Conservation (phyloP, 2,888 invertebrate species). For the Phyllotreta striolata region DNA sequence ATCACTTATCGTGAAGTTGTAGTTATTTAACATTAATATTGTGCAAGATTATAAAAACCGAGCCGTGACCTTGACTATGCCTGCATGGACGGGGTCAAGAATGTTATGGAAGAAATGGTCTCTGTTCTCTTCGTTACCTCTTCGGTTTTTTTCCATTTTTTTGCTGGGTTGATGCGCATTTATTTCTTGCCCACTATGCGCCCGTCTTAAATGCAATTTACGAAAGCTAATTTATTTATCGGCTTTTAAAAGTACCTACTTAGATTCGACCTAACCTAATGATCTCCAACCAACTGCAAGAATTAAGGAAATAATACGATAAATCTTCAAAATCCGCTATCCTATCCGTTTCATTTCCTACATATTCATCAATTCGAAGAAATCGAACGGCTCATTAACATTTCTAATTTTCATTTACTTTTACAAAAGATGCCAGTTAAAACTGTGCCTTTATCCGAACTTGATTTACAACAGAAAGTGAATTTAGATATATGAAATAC, state of each 20-base stretch:
- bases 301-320: too few relatives aligned
- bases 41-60: conserved; percentile 42
- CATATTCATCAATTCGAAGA: too few relatives aligned
- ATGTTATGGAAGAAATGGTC: conserved; percentile 32
- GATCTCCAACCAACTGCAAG: too few relatives aligned
- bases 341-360: too few relatives aligned
- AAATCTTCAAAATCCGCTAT: too few relatives aligned
- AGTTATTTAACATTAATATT: conserved; percentile 46
- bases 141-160: conserved; percentile 1
- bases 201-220: not conserved
- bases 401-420: conserved; percentile 25
- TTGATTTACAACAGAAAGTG: conserved; percentile 33
- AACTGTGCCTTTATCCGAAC: conserved; percentile 26
- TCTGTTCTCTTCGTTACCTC: conserved; percentile 3
- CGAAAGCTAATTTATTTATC: not conserved
- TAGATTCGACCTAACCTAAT: too few relatives aligned
- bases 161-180: not conserved
- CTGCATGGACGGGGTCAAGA: conserved; percentile 41
- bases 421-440: conserved; percentile 24
- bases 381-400: conserved; percentile 18
- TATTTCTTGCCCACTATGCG: not conserved
- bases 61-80: conserved; percentile 42
- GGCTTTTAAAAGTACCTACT: too few relatives aligned
- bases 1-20: conserved; percentile 46
- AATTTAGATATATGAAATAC: conserved; percentile 32